phyloP scores from a whole-genome alignment of 2,797 vertebrate genomes.

The Anisognathus igniventris region DNA sequence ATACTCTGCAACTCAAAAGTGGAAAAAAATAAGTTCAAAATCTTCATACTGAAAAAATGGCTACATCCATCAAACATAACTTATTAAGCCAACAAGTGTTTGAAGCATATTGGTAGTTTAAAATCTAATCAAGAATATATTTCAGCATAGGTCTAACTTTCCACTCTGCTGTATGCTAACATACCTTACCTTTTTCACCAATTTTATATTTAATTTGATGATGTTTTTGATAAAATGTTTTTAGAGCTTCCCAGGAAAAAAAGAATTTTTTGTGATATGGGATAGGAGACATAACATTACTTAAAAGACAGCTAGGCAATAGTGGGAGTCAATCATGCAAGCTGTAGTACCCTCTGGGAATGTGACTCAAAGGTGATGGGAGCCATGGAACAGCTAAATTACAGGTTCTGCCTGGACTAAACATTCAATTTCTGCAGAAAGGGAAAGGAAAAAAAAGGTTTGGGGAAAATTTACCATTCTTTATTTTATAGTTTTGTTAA shows the following conservation, averaged over 20 bases:
- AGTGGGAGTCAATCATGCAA: background rate
- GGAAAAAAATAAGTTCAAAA: background rate
- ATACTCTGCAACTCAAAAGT: background rate
- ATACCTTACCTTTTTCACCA: background rate
- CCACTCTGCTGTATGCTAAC: background rate
- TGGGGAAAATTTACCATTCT: background rate
- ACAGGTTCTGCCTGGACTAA: background rate
- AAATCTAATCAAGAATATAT: background rate
- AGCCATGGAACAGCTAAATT: background rate
- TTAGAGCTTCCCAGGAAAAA: background rate
- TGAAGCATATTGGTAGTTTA: background rate
- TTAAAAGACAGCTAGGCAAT: background rate
- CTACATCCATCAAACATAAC: background rate
- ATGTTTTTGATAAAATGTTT: background rate
- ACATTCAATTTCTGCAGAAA: background rate
- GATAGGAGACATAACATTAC: background rate
- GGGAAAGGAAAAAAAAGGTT: rapidly evolving
- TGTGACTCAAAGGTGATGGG: background rate
- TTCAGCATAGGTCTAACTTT: background rate
- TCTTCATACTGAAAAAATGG: background rate
- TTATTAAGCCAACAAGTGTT: background rate
- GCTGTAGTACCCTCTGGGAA: background rate
- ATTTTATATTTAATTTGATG: background rate
- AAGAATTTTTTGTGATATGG: background rate
- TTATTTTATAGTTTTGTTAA: background rate